Percentiles rank a stretch among this genome's conserved stretches.
phyloP scores from a whole-genome alignment of 2,113 vertebrate species.

The Mugil cephalus region DNA sequence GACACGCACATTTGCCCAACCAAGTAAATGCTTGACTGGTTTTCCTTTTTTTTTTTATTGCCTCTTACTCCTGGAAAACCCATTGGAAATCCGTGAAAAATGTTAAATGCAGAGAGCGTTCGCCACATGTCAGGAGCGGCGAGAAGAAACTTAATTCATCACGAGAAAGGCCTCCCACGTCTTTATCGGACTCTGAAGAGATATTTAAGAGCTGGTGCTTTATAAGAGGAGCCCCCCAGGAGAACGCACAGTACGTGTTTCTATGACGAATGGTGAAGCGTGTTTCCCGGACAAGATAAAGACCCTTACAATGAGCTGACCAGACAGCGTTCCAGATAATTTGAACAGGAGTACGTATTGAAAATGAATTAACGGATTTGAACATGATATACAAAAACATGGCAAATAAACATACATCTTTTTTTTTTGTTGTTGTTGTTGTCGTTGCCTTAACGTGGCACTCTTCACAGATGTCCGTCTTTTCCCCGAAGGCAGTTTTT shows the following conservation, averaged over 20 bases:
- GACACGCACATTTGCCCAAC: conserved; percentile 47
- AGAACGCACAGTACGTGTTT: conserved; percentile 43
- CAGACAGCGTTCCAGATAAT: not conserved
- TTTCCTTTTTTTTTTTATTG: conserved; percentile 37
- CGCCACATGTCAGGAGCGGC: conserved; percentile 57
- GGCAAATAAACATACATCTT: no score
- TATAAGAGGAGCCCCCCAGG: conserved; percentile 21
- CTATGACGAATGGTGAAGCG: conserved; percentile 1
- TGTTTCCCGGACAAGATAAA: conserved; percentile 22
- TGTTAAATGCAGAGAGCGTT: conserved; percentile 46
- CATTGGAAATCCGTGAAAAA: conserved; percentile 58
- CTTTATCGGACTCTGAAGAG: conserved; percentile 42
- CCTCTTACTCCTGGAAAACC: conserved; percentile 35
- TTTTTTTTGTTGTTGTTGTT: no score
- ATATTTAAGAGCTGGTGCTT: conserved; percentile 17
- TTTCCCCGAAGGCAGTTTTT: conserved; percentile 51
- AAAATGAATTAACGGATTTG: not conserved
- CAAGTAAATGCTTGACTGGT: conserved; percentile 59
- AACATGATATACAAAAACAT: no score
- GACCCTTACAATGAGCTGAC: not conserved
- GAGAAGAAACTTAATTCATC: conserved; percentile 67
- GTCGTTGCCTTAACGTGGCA: not conserved
- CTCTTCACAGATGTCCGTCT: conserved; percentile 53
- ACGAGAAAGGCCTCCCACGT: conserved; percentile 47
- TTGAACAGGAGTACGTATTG: not conserved